Evolutionary conservation across 2,113 vertebrate genomes (phyloP), one percentile per base, ranked within the genome.

Genomic region (Lagopus leucura): DNA sequence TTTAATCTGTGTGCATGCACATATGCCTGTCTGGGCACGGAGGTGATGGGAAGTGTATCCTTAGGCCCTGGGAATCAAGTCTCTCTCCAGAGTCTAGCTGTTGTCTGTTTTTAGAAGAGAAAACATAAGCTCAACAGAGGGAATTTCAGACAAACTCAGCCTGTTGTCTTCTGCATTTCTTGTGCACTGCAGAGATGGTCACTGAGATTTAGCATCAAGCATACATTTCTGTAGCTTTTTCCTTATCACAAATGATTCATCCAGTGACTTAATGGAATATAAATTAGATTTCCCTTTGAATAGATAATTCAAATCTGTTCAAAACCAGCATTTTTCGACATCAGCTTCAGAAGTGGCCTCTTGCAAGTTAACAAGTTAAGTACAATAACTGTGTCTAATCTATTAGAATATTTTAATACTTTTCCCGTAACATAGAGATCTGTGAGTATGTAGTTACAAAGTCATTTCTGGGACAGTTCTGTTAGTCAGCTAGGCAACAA

Each of bases 221-320:
- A 64, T 50, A 79, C 10, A 76, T 65, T 88, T 82, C 48, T 79
- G 63, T 82, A 64, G 17, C 14, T 66, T 81, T 38, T 54, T 92
- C 5, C 27, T 90, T 86, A 55, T 50, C n/a, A 57, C 30, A 86
- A 77, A 71, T 67, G 38, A 90, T 86, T 89, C 65, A 60, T 14
- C 32, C 25, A 60, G 25, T 32, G 70, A 82, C 0, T 1, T 64
- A 55, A 32, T 47, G 21, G 47, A 91, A 87, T 82, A 75, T 7
- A 72, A 75, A 84, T 57, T 32, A 69, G 54, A 61, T 78, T 84
- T 93, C 7, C 10, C 13, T 90, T 93, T n/a, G 25, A 95, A 81
- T 11, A 57, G 57, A 38, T 55, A 4, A 90, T 78, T 92, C 11
- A 78, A 78, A 75, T 91, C 32, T 75, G 24, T 1, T 25, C 70